These are phyloP conservation scores for Andrena bucephala DNA, from an alignment of 2,888 invertebrate genomes.

Conservation along the genomic window DNA sequence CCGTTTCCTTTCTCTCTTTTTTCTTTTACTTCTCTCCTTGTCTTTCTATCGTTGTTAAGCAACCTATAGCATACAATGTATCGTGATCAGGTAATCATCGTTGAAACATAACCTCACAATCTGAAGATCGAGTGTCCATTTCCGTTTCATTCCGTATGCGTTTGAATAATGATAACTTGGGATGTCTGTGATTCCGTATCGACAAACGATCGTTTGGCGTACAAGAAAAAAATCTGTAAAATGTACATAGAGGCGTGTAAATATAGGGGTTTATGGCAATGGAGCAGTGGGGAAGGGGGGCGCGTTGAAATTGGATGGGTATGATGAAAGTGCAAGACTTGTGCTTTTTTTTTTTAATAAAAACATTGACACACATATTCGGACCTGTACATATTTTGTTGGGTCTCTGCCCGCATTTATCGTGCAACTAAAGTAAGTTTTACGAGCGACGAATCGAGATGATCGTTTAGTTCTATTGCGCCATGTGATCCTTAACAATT, in stretches of 20 bases:
- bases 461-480: background rate
- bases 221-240: slow-evolving; percentile 30
- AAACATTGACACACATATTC: background rate
- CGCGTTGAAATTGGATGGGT: background rate
- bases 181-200: slow-evolving; percentile 53
- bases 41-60: slow-evolving; percentile 19
- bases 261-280: slow-evolving; percentile 22
- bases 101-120: background rate
- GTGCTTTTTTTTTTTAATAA: background rate
- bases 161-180: slow-evolving; percentile 39
- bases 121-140: background rate
- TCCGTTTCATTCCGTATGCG: slow-evolving; percentile 35
- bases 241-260: slow-evolving; percentile 47
- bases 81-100: slow-evolving; percentile 1
- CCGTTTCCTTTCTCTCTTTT: background rate
- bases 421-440: slow-evolving; percentile 5
- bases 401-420: slow-evolving; percentile 14
- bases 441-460: slow-evolving; percentile 22
- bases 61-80: slow-evolving; percentile 14
- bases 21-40: background rate
- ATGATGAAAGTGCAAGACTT: slow-evolving; percentile 9
- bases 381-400: slow-evolving; percentile 5
- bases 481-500: background rate
- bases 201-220: slow-evolving; percentile 31
- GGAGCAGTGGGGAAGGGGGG: background rate